Evolutionary conservation across 1,140 invertebrate species (phyloP), one percentile per base, ranked within the genome.

Genomic region (Odontomachus brunneus): DNA sequence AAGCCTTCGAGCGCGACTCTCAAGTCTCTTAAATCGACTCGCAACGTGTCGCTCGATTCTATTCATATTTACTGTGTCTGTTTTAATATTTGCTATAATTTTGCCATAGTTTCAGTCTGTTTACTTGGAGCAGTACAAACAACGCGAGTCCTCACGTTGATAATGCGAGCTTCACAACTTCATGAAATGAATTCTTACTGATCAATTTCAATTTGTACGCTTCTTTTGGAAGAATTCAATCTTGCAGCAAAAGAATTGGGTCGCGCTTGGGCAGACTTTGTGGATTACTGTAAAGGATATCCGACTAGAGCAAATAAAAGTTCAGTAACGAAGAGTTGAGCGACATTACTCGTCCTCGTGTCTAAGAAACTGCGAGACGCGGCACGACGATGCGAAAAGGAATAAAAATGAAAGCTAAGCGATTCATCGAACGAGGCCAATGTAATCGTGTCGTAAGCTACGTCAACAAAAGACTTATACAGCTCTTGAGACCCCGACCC

Each of bases 391-490:
- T 33, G 59, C 1, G 24, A 29, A 72, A 73, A 72, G 57, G 19
- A 73, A 69, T 55, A 15, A 81, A 81, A 81, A 57, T 49, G 29
- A 73, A 72, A 81, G 67, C 55, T 81, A 81, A 73, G 49, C 24
- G 38, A 71, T 81, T 72, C 19, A 15, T 81, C 19, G 55, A n/a
- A 81, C 48, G 44, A 81, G 67, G 66, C 22, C 78, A 60, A 51
- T 44, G 38, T 26, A 53, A 5, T 15, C 49, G 33, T 57, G 38
- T 71, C 17, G 53, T 69, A 69, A 80, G 63, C 48, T 81, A 59
- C n/a, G 57, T 22, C 22, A 48, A 26, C 44, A 80, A 80, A 12
- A 73, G 12, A 22, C 22, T 38, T 44, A 44, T 11, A 11, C 38
- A 11, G 38, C 0, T 24, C 22, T 60, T 12, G 11, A 29, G 33